These are phyloP conservation scores for Fregetta grallaria DNA, from an alignment of 2,113 vertebrate genomes.

Conservation along the genomic window DNA sequence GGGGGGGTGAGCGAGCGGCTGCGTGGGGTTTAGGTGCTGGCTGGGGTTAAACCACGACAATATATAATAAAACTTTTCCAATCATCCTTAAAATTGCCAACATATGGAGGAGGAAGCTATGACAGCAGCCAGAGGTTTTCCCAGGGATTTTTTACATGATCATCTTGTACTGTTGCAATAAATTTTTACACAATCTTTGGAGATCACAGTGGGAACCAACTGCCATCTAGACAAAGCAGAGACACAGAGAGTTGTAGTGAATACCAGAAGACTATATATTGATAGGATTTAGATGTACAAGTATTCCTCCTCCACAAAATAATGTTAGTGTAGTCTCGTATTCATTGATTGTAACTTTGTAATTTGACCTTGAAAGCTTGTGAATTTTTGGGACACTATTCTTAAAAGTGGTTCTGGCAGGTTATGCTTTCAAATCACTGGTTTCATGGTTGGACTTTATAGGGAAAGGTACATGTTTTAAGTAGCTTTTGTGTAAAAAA, in stretches of 20 bases:
- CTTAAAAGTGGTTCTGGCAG: not conserved
- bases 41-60: no score
- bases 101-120: not conserved
- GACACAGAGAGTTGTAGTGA: not conserved
- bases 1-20: no score
- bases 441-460: not conserved
- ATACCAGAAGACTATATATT: not conserved
- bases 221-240: not conserved
- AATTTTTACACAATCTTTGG: not conserved
- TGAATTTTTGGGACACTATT: not conserved
- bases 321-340: not conserved
- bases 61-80: not conserved
- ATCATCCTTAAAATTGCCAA: not conserved
- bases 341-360: not conserved
- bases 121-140: not conserved
- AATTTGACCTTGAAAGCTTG: not conserved
- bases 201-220: not conserved
- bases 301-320: not conserved
- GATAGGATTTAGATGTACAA: not conserved
- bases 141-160: not conserved
- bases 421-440: not conserved
- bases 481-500: slow-evolving; percentile 7
- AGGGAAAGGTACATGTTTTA: not conserved
- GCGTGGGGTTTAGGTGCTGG: no score
- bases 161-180: not conserved